Evolutionary conservation across 92 coral and sea anemone species (phyloP).

Genomic region (Zoanthus sansibaricus): DNA sequence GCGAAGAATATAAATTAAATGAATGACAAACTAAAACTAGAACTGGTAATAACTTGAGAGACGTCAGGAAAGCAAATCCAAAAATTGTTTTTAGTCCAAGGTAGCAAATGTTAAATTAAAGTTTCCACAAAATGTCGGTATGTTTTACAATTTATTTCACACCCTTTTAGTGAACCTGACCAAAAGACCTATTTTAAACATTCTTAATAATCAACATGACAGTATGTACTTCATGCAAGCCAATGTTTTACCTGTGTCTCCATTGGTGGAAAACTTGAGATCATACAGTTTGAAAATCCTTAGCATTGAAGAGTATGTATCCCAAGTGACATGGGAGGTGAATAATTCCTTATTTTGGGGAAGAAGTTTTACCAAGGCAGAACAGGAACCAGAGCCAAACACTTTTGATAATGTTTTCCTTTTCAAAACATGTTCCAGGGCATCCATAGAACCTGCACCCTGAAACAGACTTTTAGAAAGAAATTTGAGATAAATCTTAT

Average conservation of each 20-base stretch:
- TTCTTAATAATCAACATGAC: too few species aligned
- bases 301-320: slow-evolving; percentile 63
- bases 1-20: too few species aligned
- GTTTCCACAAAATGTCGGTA: too few species aligned
- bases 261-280: slow-evolving; percentile 62
- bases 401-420: slow-evolving; percentile 68
- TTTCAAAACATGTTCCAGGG: slow-evolving; percentile 66
- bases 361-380: slow-evolving; percentile 90
- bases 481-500: not conserved
- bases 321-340: slow-evolving; percentile 98
- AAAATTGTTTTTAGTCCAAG: too few species aligned
- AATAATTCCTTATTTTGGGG: slow-evolving; percentile 89
- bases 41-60: too few species aligned
- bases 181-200: too few species aligned
- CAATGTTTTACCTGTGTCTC: slow-evolving; percentile 62
- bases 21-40: too few species aligned
- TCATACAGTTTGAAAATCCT: slow-evolving; percentile 88
- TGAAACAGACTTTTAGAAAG: slow-evolving; percentile 69
- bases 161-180: too few species aligned
- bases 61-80: too few species aligned
- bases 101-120: too few species aligned
- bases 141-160: too few species aligned
- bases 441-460: slow-evolving; percentile 71
- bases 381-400: slow-evolving; percentile 92
- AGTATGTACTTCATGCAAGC: not conserved